Evolutionary conservation across 2,888 invertebrate genomes (phyloP), one percentile per base, ranked within the genome.

Genomic region (Aethes cnicana): DNA sequence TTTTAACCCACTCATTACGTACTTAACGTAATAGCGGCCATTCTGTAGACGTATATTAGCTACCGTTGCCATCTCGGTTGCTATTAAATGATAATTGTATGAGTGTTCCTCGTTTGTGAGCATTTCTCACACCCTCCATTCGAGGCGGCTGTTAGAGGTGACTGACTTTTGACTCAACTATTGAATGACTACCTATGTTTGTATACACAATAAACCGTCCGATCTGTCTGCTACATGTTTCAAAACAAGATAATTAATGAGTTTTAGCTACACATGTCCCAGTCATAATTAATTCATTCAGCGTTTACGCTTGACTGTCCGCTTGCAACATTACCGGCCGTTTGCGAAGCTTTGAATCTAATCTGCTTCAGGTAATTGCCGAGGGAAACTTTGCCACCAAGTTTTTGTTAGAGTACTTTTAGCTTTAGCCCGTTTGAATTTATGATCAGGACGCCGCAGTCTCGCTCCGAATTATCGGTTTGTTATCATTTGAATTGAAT

Each of bases 401-500:
- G 25, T 39, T 39, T 39, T 39, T 25, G 25, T 25, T 39, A 9
- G 14, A 39, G 9, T 32, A 16, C 16, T 32, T n/a, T n/a, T n/a
- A n/a, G n/a, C n/a, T n/a, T 11, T 16, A 16, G 12, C 7, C 20
- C 14, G 20, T 26, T 41, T 16, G 28, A 33, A 43, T 36, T 36
- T 21, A 36, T 28, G 42, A 20, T 9, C 6, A 5, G 16, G 26
- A 11, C 20, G 6, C 26, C 16, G 6, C 20, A 42, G 16, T 39
- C 16, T 25, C 9, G 26, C 8, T 35, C 23, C 28, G 33, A 28
- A 36, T 43, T 36, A 50, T 43, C 23, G 9, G 49, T 50, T 42
- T 42, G 49, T 30, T 50, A 50, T 50, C 36, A 36, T 49, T 49
- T 21, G 42, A 16, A 33, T 49, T 21, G 42, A 16, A 33, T 43